Conservation (phyloP, 2,797 vertebrate genomes). For the Pelochelys cantorii region DNA sequence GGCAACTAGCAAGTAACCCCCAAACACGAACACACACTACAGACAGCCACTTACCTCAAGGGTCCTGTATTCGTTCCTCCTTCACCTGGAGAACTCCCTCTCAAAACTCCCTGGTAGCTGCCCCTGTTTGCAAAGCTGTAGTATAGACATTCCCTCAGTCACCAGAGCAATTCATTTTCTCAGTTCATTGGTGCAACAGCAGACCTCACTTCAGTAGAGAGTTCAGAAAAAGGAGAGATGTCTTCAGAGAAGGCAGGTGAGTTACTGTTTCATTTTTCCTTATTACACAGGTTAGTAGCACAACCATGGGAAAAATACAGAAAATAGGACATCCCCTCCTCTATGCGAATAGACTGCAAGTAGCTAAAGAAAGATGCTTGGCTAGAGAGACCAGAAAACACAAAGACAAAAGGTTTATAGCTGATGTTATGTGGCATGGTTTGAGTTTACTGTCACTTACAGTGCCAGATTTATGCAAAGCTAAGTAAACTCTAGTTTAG, state of each 20-base stretch:
- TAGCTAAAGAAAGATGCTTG: not conserved
- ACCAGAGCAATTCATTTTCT: not conserved
- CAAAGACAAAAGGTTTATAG: not conserved
- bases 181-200: not conserved
- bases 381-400: accelerated
- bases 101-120: too few relatives aligned
- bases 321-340: not conserved
- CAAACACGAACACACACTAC: too few relatives aligned
- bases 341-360: accelerated
- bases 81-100: too few relatives aligned
- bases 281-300: not conserved
- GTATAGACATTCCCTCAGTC: too few relatives aligned
- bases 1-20: too few relatives aligned
- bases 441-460: accelerated
- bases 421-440: not conserved
- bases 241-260: not conserved
- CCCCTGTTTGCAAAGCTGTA: too few relatives aligned
- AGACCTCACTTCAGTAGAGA: not conserved
- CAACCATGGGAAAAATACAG: not conserved
- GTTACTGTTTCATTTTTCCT: not conserved
- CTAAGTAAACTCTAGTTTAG: too few relatives aligned
- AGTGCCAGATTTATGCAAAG: too few relatives aligned
- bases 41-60: too few relatives aligned
- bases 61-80: too few relatives aligned
- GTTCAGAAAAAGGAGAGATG: not conserved